Conservation (phyloP, 2,888 invertebrate genomes). For the Brenthis daphne region DNA sequence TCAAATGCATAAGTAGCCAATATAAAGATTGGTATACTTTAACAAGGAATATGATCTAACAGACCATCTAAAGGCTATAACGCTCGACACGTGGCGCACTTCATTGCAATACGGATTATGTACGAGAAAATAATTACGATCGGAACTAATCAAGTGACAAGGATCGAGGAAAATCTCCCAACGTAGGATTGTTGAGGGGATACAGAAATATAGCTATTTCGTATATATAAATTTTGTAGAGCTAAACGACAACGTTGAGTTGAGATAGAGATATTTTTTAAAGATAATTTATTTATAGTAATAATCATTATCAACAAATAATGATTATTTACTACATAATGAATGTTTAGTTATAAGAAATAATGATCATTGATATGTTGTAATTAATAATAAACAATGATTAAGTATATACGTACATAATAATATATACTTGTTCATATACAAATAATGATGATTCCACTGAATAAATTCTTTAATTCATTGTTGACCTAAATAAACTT, state of each 20-base stretch:
- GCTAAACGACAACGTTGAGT: neutral
- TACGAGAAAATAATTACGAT: constrained; percentile 76
- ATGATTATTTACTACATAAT: no score
- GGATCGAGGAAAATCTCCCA: constrained; percentile 66
- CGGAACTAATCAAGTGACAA: constrained; percentile 73
- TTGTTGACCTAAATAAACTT: no score
- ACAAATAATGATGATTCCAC: no score
- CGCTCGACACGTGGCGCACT: constrained; percentile 71
- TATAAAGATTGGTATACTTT: neutral
- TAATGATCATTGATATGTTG: no score
- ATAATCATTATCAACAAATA: no score
- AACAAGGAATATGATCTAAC: constrained; percentile 17
- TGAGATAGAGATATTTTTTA: neutral
- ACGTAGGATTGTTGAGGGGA: constrained; percentile 39
- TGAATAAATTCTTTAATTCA: no score
- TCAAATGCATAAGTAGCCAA: neutral
- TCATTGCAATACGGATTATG: constrained; percentile 82
- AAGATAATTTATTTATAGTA: neutral
- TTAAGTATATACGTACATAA: no score
- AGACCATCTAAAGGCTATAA: constrained; percentile 36
- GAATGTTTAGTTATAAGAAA: no score
- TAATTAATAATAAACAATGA: no score
- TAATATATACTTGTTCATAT: no score
- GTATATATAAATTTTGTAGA: neutral
- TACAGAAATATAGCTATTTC: constrained; percentile 4